Conservation (phyloP, 2,113 vertebrate species). For the Phrynosoma platyrhinos region DNA sequence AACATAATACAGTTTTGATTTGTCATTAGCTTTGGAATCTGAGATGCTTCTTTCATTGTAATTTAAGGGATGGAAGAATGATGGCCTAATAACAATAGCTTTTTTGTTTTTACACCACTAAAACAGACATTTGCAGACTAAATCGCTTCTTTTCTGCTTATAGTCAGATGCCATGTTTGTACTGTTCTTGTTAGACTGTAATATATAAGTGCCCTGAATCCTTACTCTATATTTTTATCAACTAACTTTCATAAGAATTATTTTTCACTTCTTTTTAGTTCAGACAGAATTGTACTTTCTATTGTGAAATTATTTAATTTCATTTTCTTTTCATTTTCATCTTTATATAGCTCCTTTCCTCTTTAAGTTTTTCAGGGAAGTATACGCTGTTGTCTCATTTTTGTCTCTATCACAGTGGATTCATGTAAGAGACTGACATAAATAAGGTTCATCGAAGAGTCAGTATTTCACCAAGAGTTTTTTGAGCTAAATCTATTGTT, state of each 20-base stretch:
- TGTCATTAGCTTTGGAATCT: slow-evolving; percentile 87
- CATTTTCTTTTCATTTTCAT: not conserved
- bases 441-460: not conserved
- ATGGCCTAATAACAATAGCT: slow-evolving; percentile 78
- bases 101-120: slow-evolving; percentile 76
- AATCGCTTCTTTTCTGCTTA: slow-evolving; percentile 75
- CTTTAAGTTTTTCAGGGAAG: not conserved
- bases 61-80: slow-evolving; percentile 82
- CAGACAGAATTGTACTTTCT: not conserved
- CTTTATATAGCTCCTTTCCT: not conserved
- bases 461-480: not conserved
- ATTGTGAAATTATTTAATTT: not conserved
- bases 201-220: slow-evolving; percentile 71
- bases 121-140: slow-evolving; percentile 78
- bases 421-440: not conserved
- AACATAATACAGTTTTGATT: slow-evolving; percentile 91
- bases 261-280: slow-evolving; percentile 27
- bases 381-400: not conserved
- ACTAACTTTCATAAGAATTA: slow-evolving; percentile 73
- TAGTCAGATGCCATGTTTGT: slow-evolving; percentile 73
- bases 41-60: slow-evolving; percentile 84
- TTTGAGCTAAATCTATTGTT: not conserved
- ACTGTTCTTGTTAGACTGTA: slow-evolving; percentile 74
- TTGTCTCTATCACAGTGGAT: not conserved
- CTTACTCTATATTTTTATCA: slow-evolving; percentile 70